A percentile compares a stretch with the other conserved stretches of the same genome.
Conservation (phyloP, 2,797 vertebrate genomes). For the Macropus fuliginosus region DNA sequence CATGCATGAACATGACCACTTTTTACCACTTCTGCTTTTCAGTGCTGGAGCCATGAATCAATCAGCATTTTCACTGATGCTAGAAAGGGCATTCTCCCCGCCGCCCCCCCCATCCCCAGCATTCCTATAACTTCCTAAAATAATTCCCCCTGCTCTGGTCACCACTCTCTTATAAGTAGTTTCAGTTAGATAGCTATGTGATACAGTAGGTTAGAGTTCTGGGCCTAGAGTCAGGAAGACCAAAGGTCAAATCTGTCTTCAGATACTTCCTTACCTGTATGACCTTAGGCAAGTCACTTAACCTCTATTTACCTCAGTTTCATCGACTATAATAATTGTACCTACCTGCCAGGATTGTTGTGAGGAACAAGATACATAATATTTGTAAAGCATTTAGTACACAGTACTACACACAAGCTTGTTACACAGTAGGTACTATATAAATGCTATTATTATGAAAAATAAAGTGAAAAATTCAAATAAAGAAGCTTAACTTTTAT, state of each 20-base stretch:
- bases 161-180: not conserved
- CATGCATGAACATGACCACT: not conserved
- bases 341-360: not conserved
- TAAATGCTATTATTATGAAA: not conserved
- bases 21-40: not conserved
- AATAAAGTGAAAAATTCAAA: not conserved
- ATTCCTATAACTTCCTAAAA: not conserved
- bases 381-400: not conserved
- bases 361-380: not conserved
- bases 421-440: not conserved
- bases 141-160: not conserved
- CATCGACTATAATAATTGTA: not conserved
- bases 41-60: not conserved
- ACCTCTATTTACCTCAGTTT: not conserved
- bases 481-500: not conserved
- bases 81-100: not conserved
- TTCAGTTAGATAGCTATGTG: not conserved
- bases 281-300: not conserved
- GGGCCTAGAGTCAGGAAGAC: not conserved
- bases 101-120: not conserved
- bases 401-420: not conserved
- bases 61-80: not conserved
- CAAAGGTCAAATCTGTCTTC: not conserved
- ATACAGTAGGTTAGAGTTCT: not conserved
- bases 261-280: not conserved